Percentiles rank a stretch among this genome's conserved stretches.
These are phyloP conservation scores for Chrysaora quinquecirrha DNA, from an alignment of 30 jellyfish, hydroid and myxozoan species.

Conservation along the genomic window DNA sequence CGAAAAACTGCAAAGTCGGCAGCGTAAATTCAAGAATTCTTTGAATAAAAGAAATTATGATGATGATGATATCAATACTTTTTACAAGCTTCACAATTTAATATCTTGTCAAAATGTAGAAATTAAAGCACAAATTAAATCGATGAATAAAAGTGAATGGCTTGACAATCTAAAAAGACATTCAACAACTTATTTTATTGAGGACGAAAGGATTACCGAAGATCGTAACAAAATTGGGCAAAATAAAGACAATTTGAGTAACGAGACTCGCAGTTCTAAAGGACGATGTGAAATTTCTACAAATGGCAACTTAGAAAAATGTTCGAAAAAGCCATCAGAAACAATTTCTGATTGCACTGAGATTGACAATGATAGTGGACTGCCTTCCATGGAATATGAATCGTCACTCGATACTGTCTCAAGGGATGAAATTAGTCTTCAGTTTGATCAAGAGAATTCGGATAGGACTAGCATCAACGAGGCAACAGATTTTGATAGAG, in stretches of 20 bases:
- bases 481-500: background rate
- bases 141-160: conserved; percentile 18
- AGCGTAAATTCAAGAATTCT: conserved; percentile 3
- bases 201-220: background rate
- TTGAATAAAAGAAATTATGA: conserved; percentile 13
- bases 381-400: conserved; percentile 59
- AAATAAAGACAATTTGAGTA: background rate
- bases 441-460: background rate
- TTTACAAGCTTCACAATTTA: background rate
- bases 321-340: background rate
- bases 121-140: background rate
- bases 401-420: conserved; percentile 66
- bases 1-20: background rate
- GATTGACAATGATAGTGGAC: conserved; percentile 65
- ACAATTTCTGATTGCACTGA: conserved; percentile 37
- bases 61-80: conserved; percentile 15
- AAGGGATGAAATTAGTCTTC: conserved; percentile 56
- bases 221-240: background rate
- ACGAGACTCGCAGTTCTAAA: background rate
- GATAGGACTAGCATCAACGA: background rate
- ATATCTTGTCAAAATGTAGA: background rate
- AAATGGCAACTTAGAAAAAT: background rate
- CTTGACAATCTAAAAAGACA: conserved; percentile 1
- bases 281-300: background rate
- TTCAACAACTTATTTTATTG: conserved; percentile 46